phyloP scores from a whole-genome alignment of 2,797 vertebrate genomes.

The Pitangus sulphuratus region DNA sequence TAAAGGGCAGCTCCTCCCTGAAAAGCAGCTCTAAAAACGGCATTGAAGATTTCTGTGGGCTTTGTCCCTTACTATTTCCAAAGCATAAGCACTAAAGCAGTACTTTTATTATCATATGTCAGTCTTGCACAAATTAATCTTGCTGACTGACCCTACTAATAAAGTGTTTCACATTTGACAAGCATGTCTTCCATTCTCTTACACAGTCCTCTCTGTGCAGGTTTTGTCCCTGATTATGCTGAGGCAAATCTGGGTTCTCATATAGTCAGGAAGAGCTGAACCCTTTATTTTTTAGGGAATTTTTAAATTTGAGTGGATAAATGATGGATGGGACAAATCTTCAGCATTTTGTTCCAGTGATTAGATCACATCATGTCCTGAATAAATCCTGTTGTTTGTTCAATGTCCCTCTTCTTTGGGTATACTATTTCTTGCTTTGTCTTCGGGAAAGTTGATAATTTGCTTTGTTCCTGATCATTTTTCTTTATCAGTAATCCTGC shows the following conservation, averaged over 20 bases:
- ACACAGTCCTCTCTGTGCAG: background rate
- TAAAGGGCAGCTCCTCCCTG: constrained; percentile 68
- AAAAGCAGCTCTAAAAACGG: constrained; percentile 23
- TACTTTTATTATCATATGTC: background rate
- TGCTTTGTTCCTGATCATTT: background rate
- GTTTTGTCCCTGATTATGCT: background rate
- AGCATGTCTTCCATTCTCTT: background rate
- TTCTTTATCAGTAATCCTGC: background rate
- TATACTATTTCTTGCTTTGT: background rate
- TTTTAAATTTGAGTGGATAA: background rate
- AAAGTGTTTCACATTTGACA: background rate
- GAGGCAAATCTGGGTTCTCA: background rate
- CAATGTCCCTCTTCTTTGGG: background rate
- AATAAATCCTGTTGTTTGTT: background rate
- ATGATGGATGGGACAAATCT: background rate
- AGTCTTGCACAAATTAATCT: background rate
- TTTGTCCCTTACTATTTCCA: constrained; percentile 3
- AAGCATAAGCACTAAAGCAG: background rate
- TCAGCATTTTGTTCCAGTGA: background rate
- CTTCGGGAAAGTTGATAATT: background rate
- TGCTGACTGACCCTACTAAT: background rate
- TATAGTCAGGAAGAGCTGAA: background rate
- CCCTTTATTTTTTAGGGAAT: background rate
- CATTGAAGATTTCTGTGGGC: constrained; percentile 6
- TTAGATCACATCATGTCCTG: background rate